Evolutionary conservation across 2,797 vertebrate genomes (phyloP).

Genomic region (Scolopax bukidnonensis): DNA sequence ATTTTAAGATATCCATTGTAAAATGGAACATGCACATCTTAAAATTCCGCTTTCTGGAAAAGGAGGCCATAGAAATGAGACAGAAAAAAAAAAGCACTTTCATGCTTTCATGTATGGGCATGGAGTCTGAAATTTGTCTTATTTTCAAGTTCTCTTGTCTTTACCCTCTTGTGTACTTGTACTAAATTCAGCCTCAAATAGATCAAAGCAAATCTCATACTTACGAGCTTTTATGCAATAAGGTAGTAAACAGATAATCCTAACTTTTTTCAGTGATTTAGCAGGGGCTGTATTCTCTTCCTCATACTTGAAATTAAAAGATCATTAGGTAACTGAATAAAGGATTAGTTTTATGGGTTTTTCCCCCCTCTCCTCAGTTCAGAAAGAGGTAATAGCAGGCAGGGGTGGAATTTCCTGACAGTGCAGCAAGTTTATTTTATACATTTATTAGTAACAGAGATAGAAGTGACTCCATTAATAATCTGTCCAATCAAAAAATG

Average conservation of each 20-base stretch:
- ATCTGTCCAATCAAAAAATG: background rate
- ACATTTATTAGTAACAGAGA: background rate
- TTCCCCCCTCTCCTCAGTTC: background rate
- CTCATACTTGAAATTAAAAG: background rate
- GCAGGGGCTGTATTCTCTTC: background rate
- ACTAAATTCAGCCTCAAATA: background rate
- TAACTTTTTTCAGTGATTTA: background rate
- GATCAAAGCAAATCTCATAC: background rate
- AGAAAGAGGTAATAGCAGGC: background rate
- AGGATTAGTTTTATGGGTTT: fast-evolving
- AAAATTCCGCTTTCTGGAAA: background rate
- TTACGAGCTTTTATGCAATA: background rate
- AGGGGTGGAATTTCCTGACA: background rate
- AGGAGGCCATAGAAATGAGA: background rate
- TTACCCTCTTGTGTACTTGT: background rate
- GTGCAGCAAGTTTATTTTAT: background rate
- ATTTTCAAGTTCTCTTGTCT: background rate
- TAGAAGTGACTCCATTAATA: background rate
- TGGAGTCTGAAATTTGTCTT: background rate
- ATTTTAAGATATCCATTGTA: background rate
- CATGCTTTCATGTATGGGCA: background rate
- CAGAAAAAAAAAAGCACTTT: fast-evolving
- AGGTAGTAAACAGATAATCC: background rate
- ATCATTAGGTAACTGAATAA: background rate
- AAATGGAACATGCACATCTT: background rate